Base-by-base conservation (phyloP, 2,888 invertebrate species). In the Ischnus inquisitorius region DNA sequence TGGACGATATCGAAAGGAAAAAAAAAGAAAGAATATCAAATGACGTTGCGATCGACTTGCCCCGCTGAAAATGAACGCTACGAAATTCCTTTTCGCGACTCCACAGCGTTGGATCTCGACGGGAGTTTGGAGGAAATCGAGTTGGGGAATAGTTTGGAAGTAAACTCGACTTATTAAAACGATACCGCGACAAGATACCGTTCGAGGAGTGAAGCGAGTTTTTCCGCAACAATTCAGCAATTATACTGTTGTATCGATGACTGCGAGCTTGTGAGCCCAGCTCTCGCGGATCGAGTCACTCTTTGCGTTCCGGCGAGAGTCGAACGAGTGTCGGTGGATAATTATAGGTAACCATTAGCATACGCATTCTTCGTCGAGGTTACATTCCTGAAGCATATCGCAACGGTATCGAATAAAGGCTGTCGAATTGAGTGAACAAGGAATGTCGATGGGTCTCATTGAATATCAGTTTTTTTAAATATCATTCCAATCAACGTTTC, bases 351-450 rank as follows among this genome's bases (percentile, higher is more conserved):
- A 43, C 62, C 64, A 81, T 84, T 74, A 74, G 74, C 77, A 74
- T 68, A 78, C 69, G 22, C 74, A 78, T 74, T 78, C 81, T 78
- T 77, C 34, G 10, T 41, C 81, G 84, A 84, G 84, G 81, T 78
- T 75, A 80, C 71, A 84, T 84, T 81, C 84, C 81, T 84, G 28
- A 57, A 69, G 67, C 81, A 74, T 78, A 79, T 81, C 81, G 84
- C 75, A 84, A 84, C 78, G 68, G 81, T 75, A 65, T 78, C 51
- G 81, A 57, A 65, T 75, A 71, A 75, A 54, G 28, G 69, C 74
- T 34, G 54, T 12, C 34, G 34, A 34, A 34, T 34, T 34, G n/a
- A n/a, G n/a, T n/a, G n/a, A 34, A 34, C 34, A 4, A 34, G 34
- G 8, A 6, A 34, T 34, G 34, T 2, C 34, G 2, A 6, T 34